phyloP scores from a whole-genome alignment of 2,888 invertebrate genomes.

The Clunio marinus region DNA sequence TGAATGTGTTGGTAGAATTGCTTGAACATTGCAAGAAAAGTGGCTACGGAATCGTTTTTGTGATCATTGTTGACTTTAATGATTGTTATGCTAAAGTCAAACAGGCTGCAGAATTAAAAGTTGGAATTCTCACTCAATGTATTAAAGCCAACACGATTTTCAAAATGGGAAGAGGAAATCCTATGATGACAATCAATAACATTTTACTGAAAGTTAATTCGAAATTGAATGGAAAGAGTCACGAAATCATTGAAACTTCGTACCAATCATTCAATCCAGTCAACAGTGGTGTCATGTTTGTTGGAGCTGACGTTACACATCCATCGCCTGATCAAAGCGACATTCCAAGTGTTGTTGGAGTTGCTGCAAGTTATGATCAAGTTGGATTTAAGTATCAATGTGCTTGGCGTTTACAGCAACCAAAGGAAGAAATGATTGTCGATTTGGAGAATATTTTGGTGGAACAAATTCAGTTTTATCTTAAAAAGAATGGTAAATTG shows the following conservation, averaged over 20 bases:
- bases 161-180: constrained; percentile 14
- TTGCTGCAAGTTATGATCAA: constrained; percentile 69
- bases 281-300: constrained; percentile 53
- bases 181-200: constrained; percentile 24
- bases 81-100: constrained; percentile 57
- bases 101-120: constrained; percentile 63
- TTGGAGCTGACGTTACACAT: constrained; percentile 92
- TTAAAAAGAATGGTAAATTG: constrained; percentile 49
- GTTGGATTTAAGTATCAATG: constrained; percentile 69
- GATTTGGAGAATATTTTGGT: constrained; percentile 65
- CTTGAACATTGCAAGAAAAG: constrained; percentile 43
- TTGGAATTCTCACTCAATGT: constrained; percentile 29
- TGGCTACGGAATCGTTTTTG: constrained; percentile 57
- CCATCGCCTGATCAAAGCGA: constrained; percentile 69
- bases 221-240: constrained; percentile 80
- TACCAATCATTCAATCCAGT: constrained; percentile 38
- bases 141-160: constrained; percentile 28
- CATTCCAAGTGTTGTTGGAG: constrained; percentile 65
- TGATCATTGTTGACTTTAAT: constrained; percentile 56
- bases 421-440: constrained; percentile 68
- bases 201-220: constrained; percentile 60
- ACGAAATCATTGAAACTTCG: constrained; percentile 49
- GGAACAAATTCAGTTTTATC: constrained; percentile 62
- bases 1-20: constrained; percentile 44
- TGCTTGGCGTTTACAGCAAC: constrained; percentile 70